Percentiles rank a stretch among this genome's conserved stretches.
Evolutionary conservation across 1,140 invertebrate species (phyloP).

Genomic region (Hyphantria cunea): DNA sequence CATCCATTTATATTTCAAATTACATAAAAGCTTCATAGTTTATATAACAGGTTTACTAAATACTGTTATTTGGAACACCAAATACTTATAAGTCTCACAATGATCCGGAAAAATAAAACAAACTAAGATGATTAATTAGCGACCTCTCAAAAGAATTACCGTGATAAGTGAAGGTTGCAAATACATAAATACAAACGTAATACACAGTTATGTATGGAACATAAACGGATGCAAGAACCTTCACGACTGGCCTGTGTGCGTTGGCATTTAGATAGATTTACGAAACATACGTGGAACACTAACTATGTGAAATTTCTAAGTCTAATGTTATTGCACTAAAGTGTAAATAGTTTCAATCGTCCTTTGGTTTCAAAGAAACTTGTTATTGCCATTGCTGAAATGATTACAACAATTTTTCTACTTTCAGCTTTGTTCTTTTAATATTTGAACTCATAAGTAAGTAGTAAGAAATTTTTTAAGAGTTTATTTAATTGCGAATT

Average conservation of each 20-base stretch:
- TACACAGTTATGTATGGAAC: slow-evolving; percentile 6
- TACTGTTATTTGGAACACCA: too few species aligned
- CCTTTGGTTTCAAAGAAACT: neutral
- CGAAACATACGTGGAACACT: slow-evolving; percentile 22
- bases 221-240: slow-evolving; percentile 26
- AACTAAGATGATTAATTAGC: neutral
- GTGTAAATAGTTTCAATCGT: slow-evolving; percentile 4
- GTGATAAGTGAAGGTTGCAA: slow-evolving; percentile 25
- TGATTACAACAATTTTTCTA: too few species aligned
- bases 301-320: slow-evolving; percentile 25
- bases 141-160: slow-evolving; percentile 1
- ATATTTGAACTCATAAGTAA: too few species aligned
- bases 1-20: too few species aligned
- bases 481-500: too few species aligned
- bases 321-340: slow-evolving; percentile 16
- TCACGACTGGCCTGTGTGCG: slow-evolving; percentile 24
- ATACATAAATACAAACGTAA: slow-evolving; percentile 1
- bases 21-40: too few species aligned
- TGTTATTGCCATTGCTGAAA: too few species aligned
- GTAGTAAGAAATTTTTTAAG: too few species aligned
- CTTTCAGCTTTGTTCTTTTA: too few species aligned
- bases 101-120: neutral
- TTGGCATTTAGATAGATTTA: slow-evolving; percentile 32
- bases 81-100: too few species aligned
- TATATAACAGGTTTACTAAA: too few species aligned